Evolutionary conservation across 2,888 invertebrate genomes (phyloP), one percentile per base, ranked within the genome.

Genomic region (Polymixis lichenea): DNA sequence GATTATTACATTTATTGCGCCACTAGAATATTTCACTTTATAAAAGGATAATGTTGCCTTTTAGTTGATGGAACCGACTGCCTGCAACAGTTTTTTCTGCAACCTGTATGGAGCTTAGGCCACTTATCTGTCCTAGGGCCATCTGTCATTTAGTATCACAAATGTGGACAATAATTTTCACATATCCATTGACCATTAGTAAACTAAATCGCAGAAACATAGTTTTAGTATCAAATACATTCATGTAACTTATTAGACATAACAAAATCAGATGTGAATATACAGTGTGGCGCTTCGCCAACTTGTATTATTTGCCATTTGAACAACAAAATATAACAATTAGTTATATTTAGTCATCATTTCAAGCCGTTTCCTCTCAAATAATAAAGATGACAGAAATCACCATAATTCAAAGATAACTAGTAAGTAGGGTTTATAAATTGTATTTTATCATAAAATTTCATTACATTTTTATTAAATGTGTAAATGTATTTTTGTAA

Each of bases 401-500:
- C 43, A 67, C 58, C 32, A 46, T 49, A 53, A 75, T 69, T 46
- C 76, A 72, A 73, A 76, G 32, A 56, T 72, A 67, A 68, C n/a
- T 80, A 86, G 73, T 72, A 72, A 67, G 32, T 82, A 84, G 77
- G 55, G 58, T 81, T 86, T 75, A 38, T 60, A 79, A 60, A 86
- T n/a, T 78, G 66, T 87, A 77, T 66, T 86, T 61, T 66, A 72
- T 82, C 58, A 64, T 67, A 67, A 56, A 75, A n/a, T 75, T 84
- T 78, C 78, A 66, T 67, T 38, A 77, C 64, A 78, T 80, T 68
- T 78, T 78, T 76, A 80, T 51, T 55, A 61, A 83, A 79, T 82
- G 72, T 74, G 75, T 83, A 80, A 74, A 85, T 79, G 85, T 89
- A 90, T 91, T 91, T 90, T 90, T 90, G 72, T 90, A 90, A 84